Evolutionary conservation across 2,113 vertebrate species (phyloP).

Genomic region (Prietella phreatophila): DNA sequence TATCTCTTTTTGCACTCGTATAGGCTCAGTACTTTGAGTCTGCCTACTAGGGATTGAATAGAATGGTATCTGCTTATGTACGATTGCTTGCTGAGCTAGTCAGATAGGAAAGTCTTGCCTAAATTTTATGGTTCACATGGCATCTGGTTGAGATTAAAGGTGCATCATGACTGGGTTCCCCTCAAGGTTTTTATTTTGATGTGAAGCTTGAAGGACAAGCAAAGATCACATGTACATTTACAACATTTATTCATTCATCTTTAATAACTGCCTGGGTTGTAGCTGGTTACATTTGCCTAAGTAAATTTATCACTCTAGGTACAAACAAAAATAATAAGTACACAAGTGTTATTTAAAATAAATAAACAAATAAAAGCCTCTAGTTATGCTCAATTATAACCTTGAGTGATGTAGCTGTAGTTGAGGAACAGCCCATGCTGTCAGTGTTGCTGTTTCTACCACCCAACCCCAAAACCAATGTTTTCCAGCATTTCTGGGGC

Average conservation of each 20-base stretch:
- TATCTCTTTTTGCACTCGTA: slow-evolving; percentile 17
- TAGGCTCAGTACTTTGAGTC: neutral
- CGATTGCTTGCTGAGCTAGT: neutral
- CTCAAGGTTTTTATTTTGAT: neutral
- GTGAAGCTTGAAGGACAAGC: neutral
- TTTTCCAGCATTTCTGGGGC: too few relatives aligned
- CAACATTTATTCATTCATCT: too few relatives aligned
- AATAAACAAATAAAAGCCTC: too few relatives aligned
- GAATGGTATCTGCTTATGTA: neutral
- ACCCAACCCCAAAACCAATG: too few relatives aligned
- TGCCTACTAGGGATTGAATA: neutral
- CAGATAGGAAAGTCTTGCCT: neutral
- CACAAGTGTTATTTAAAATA: too few relatives aligned
- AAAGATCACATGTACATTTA: neutral
- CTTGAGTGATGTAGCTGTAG: neutral
- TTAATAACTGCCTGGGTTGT: too few relatives aligned
- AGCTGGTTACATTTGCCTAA: too few relatives aligned
- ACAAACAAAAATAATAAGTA: too few relatives aligned
- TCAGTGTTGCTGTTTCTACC: too few relatives aligned
- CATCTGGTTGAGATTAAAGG: neutral
- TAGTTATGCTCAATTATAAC: too few relatives aligned
- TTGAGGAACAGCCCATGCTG: neutral
- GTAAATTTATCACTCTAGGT: too few relatives aligned
- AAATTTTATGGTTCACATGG: neutral
- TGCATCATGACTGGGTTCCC: neutral